These are phyloP conservation scores for Bothrops jararaca DNA, from an alignment of 2,113 vertebrate species.

Conservation along the genomic window DNA sequence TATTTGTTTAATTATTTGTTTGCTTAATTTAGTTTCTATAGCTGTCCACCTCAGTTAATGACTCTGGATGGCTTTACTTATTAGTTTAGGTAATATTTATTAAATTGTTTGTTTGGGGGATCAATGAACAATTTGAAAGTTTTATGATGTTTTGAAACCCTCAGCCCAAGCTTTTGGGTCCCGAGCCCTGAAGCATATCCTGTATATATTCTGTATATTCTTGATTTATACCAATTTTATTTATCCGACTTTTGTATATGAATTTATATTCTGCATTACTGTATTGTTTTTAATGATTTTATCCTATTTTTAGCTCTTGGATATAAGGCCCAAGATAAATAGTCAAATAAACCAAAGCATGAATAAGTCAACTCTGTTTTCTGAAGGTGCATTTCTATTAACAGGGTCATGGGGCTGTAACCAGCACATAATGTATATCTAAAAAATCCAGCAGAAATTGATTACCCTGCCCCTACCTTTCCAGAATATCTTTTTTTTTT, in stretches of 20 bases:
- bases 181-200: not conserved
- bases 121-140: not conserved
- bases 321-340: not conserved
- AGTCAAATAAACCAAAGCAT: not conserved
- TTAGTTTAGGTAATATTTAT: not conserved
- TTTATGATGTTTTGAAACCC: not conserved
- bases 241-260: not conserved
- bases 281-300: not conserved
- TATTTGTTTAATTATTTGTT: not conserved
- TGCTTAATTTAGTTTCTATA: not conserved
- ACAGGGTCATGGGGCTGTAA: not conserved
- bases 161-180: not conserved
- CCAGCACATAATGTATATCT: not conserved
- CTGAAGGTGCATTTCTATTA: not conserved
- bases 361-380: not conserved
- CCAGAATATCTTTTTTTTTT: too few species aligned
- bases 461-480: not conserved
- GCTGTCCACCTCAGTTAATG: not conserved
- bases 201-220: not conserved
- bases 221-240: not conserved
- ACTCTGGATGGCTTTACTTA: not conserved
- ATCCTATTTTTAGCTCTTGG: not conserved
- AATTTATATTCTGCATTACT: not conserved
- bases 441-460: not conserved
- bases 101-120: not conserved